Base-by-base conservation (phyloP, 1,140 invertebrate species). In the Copidosoma floridanum region DNA sequence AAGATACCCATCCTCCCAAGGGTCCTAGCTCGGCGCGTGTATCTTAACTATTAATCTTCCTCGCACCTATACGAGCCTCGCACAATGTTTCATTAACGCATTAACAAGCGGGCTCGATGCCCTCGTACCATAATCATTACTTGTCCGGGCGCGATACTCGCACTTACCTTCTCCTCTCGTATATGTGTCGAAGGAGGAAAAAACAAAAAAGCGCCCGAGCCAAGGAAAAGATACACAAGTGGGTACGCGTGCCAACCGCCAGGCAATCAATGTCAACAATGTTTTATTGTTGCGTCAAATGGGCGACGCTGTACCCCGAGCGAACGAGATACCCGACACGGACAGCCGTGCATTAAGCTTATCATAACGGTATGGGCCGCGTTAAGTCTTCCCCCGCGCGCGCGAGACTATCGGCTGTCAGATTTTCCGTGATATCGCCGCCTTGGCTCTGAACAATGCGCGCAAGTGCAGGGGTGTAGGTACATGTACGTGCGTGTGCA, bases 251-350 rank as follows among this genome's bases (percentile, higher is more conserved):
- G 32, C 29, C 23, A 41, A n/a, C 27, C 29, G 43, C 51, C 50
- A 70, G 71, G 69, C 72, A 77, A 77, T 77, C 71, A 76, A 67
- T 70, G 68, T 76, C 73, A 77, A 78, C 75, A 80, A 78, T 78
- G 75, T 80, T 77, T 78, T 79, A 77, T 79, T 80, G 75, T 80
- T 80, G 69, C 71, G 70, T 75, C 70, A 74, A 71, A 71, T 74
- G 69, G 73, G 46, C 41, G 21, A 59, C 35, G 35, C 27, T 32
- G 47, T n/a, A n/a, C n/a, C 24, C 68, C 69, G 67, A 68, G 66
- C 63, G 65, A 63, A 61, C 67, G 63, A 68, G n/a, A n/a, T n/a
- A n/a, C n/a, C n/a, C 58, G 70, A 68, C 64, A 68, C 62, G 66
- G 71, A 75, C 74, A 76, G 72, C 64, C 71, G 69, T 75, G 71